Evolutionary conservation across 2,113 vertebrate genomes (phyloP).

Genomic region (Callaeas wilsoni): DNA sequence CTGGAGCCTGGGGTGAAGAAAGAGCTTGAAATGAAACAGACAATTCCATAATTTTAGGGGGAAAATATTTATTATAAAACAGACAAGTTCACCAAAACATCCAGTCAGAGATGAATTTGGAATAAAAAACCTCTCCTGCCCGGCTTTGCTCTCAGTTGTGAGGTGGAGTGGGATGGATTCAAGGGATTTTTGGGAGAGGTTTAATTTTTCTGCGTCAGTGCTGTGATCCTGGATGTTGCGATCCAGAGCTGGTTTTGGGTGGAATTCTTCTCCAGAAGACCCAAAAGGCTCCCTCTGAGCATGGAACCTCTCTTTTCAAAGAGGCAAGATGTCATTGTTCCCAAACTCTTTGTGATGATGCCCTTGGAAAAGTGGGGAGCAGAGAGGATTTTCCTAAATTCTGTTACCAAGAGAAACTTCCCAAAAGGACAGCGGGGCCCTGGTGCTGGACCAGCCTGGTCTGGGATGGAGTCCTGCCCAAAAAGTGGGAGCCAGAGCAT

Average conservation of each 20-base stretch:
- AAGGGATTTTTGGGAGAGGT: not conserved
- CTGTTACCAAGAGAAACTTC: not conserved
- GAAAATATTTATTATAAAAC: conserved; percentile 70
- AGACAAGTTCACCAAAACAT: conserved; percentile 72
- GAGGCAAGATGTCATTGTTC: not conserved
- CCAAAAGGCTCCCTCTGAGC: not conserved
- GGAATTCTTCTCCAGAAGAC: not conserved
- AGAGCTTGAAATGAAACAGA: conserved; percentile 73
- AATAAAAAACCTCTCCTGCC: not conserved
- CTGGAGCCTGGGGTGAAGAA: conserved; percentile 42
- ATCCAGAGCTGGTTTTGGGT: not conserved
- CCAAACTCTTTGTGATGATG: not conserved
- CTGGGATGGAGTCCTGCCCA: not conserved
- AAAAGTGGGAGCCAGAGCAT: not conserved
- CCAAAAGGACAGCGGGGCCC: not conserved
- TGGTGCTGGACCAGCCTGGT: not conserved
- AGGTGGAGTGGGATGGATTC: not conserved
- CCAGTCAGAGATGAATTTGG: conserved; percentile 42
- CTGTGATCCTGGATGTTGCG: fast-evolving
- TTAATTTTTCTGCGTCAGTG: not conserved
- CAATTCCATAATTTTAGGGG: conserved; percentile 69
- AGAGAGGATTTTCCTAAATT: not conserved
- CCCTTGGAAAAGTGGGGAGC: not conserved
- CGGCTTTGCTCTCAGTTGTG: not conserved
- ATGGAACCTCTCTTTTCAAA: too few relatives aligned